phyloP scores from a whole-genome alignment of 2,113 vertebrate genomes.

The Strigops habroptila region DNA sequence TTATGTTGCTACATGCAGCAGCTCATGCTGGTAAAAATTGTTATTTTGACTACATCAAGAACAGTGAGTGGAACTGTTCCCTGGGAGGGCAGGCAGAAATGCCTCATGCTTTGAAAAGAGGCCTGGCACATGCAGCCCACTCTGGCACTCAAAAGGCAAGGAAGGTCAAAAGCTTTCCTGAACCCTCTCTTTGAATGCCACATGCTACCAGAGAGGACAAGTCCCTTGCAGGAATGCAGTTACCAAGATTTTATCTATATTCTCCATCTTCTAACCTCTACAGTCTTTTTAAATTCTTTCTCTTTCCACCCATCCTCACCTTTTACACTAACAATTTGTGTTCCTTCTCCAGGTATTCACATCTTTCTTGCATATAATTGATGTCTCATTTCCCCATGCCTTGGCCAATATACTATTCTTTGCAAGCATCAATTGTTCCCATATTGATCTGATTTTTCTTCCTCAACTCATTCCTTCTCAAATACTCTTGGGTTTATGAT shows the following conservation, averaged over 20 bases:
- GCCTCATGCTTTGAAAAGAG: not conserved
- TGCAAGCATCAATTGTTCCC: not conserved
- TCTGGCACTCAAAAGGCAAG: not conserved
- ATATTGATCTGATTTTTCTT: not conserved
- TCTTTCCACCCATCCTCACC: not conserved
- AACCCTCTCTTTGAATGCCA: not conserved
- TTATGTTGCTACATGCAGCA: accelerated
- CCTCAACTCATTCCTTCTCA: not conserved
- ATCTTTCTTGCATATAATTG: not conserved
- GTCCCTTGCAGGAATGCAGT: not conserved
- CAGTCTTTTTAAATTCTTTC: not conserved
- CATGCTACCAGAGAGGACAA: not conserved
- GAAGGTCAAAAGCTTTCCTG: not conserved
- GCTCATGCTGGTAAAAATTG: not conserved
- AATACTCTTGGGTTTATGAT: not conserved
- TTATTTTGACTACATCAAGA: not conserved
- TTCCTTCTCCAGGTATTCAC: not conserved
- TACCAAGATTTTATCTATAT: not conserved
- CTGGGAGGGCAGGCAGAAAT: not conserved
- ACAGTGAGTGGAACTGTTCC: not conserved
- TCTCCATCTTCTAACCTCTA: not conserved
- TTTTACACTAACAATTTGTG: not conserved
- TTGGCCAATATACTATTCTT: not conserved
- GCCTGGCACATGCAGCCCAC: accelerated
- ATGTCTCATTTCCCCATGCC: not conserved